Conservation (phyloP, 2,888 invertebrate genomes). For the Pelosia muscerda region DNA sequence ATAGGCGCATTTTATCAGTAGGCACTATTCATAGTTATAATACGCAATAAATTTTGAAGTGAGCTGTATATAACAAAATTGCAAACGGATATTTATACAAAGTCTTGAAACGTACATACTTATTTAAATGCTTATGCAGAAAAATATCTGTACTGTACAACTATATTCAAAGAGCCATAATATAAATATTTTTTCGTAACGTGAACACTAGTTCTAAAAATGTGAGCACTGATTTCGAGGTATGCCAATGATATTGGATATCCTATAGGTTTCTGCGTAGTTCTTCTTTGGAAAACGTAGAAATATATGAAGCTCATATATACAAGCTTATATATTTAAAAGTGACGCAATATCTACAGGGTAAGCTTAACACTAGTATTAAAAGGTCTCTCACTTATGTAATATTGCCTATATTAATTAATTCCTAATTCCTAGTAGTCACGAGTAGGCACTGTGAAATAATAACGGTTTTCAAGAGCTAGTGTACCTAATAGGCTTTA, state of each 20-base stretch:
- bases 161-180: not conserved
- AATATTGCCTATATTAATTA: too few species aligned
- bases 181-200: not conserved
- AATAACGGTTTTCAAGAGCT: not conserved
- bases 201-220: not conserved
- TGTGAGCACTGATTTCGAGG: slow-evolving; percentile 9
- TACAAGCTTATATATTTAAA: too few species aligned
- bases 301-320: not conserved
- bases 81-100: slow-evolving; percentile 4
- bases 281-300: not conserved
- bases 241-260: slow-evolving; percentile 18
- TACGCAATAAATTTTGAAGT: slow-evolving; percentile 21
- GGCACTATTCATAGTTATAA: slow-evolving; percentile 25
- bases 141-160: not conserved
- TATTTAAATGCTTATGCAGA: slow-evolving; percentile 1
- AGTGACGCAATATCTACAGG: not conserved
- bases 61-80: not conserved
- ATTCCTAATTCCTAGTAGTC: not conserved
- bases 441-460: not conserved
- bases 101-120: not conserved
- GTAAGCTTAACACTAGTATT: not conserved
- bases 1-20: slow-evolving; percentile 24
- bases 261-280: not conserved
- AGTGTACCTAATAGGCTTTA: too few species aligned
- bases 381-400: not conserved